phyloP scores from a whole-genome alignment of 2,113 vertebrate species.

The Heterocephalus glaber region DNA sequence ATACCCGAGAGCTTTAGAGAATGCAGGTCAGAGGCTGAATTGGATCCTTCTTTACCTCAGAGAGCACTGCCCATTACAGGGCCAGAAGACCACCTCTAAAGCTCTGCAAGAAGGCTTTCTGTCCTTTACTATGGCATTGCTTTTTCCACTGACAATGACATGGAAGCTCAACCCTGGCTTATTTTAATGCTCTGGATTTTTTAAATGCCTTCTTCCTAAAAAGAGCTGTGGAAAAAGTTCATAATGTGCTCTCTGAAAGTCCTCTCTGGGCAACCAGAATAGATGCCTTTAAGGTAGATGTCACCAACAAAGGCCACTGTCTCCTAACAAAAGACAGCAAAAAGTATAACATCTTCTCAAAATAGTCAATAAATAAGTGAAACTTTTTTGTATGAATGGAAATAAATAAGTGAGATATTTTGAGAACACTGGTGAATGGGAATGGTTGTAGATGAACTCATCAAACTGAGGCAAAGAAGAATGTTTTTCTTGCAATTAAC shows the following conservation, averaged over 20 bases:
- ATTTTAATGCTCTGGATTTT: slow-evolving; percentile 57
- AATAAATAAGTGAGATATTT: slow-evolving; percentile 27
- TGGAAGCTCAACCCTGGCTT: slow-evolving; percentile 17
- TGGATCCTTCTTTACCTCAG: background rate
- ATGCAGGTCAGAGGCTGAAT: slow-evolving; percentile 40
- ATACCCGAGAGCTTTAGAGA: background rate
- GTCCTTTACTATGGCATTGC: background rate
- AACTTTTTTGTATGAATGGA: background rate
- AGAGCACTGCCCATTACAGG: background rate
- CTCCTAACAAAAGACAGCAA: slow-evolving; percentile 25
- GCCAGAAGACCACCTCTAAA: background rate
- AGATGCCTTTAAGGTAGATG: slow-evolving; percentile 47
- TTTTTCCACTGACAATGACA: slow-evolving; percentile 18
- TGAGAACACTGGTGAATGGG: background rate
- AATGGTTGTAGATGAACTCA: slow-evolving; percentile 13
- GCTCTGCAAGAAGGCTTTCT: background rate
- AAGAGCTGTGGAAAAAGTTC: slow-evolving; percentile 54
- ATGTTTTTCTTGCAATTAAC: background rate
- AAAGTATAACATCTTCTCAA: slow-evolving; percentile 3
- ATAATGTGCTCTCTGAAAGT: slow-evolving; percentile 46
- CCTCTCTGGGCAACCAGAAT: slow-evolving; percentile 27
- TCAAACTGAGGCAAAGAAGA: background rate
- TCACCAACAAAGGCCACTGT: slow-evolving; percentile 14
- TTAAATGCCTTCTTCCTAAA: slow-evolving; percentile 55
- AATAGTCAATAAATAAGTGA: background rate